Conservation (phyloP, 2,888 invertebrate genomes). For the Anthophora plumipes region DNA sequence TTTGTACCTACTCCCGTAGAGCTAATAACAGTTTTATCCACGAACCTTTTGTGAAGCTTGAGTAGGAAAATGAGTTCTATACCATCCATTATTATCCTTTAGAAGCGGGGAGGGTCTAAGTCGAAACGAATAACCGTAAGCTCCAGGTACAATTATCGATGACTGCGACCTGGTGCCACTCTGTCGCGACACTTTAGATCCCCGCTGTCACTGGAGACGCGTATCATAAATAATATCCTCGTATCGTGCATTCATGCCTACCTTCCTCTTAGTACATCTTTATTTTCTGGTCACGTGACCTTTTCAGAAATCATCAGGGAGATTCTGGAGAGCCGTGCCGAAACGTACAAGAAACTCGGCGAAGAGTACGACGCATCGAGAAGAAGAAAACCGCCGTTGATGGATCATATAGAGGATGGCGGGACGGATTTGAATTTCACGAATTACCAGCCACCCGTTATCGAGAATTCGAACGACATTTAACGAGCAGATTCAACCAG, state of each 20-base stretch:
- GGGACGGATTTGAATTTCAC: conserved; percentile 68
- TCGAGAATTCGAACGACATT: conserved; percentile 51
- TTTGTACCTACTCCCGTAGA: background rate
- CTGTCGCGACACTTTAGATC: conserved; percentile 62
- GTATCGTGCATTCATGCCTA: too few species aligned
- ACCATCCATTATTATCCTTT: background rate
- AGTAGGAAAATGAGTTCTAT: background rate
- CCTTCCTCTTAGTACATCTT: too few species aligned
- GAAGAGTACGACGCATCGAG: conserved; percentile 80
- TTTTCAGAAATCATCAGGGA: conserved; percentile 90
- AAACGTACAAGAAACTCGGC: conserved; percentile 86
- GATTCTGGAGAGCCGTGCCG: conserved; percentile 91
- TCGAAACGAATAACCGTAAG: conserved; percentile 22
- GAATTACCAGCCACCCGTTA: conserved; percentile 59
- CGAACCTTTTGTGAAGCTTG: background rate
- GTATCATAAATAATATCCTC: conserved; percentile 23
- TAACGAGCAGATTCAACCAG: conserved; percentile 31
- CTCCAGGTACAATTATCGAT: conserved; percentile 43
- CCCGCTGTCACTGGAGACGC: background rate
- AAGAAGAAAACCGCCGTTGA: conserved; percentile 38
- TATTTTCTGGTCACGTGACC: background rate
- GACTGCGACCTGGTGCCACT: conserved; percentile 49
- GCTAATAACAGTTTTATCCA: conserved; percentile 8
- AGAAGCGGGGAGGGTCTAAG: background rate
- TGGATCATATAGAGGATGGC: conserved; percentile 73